Evolutionary conservation across 1,140 invertebrate species (phyloP), one percentile per base, ranked within the genome.

Genomic region (Reticulitermes speratus): DNA sequence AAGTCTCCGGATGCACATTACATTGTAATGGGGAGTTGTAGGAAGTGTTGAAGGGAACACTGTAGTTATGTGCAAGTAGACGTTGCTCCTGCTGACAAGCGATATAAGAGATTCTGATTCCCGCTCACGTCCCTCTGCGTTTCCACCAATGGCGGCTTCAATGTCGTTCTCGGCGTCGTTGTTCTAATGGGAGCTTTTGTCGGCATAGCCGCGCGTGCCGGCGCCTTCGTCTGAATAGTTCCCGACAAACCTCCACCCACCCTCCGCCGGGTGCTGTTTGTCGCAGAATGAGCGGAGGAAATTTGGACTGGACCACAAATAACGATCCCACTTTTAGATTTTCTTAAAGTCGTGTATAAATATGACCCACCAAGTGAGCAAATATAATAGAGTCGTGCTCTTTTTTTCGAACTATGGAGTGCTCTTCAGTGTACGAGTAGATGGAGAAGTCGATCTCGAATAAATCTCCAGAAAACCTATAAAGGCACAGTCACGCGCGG

Each of bases 161-260:
- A 2, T 16, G 45, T 48, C 14, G 9, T 48, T 16, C 14, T 19
- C 19, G 65, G 65, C 25, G 65, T 11, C 65, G 65, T n/a, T 75
- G 25, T 30, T 75, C 65, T 75, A 75, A 75, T 75, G 65, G 65
- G 65, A 75, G 65, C 65, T 75, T 75, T 75, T 75, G 65, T 75
- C n/a, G 25, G 65, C 25, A 75, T 75, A 2, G 65, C 25, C n/a
- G n/a, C 65, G 65, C 65, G 65, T 75, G 65, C 65, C 65, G 65
- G 65, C 65, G 65, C 65, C 59, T 23, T 21, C 59, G 25, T 65
- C 59, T 65, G 25, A 8, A 21, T 21, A 65, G 19, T 65, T 23
- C 2, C 55, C 65, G 8, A 8, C 25, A 75, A 55, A 12, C 14
- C 52, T 55, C 52, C 9, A 19, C 52, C 52, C 19, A 12, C 19